Percentiles rank a stretch among this genome's conserved stretches.
Conservation (phyloP, 1,140 invertebrate genomes). For the Drosophila pachea region DNA sequence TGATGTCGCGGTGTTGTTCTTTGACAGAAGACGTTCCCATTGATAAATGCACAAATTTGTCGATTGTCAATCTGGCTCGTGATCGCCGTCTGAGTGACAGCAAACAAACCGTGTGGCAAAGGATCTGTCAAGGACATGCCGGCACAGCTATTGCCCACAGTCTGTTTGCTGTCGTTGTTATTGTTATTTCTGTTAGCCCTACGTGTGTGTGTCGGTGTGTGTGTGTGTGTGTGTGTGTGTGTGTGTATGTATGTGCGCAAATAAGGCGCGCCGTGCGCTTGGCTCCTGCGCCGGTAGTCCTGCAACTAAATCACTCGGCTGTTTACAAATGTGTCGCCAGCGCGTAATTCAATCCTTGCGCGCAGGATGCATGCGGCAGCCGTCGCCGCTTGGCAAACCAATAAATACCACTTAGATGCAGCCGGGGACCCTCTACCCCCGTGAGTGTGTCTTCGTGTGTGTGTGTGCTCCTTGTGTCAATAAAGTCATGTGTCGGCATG, state of each 20-base stretch:
- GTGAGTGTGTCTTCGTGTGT: neutral
- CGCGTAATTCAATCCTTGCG: constrained; percentile 71
- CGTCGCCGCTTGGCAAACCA: constrained; percentile 75
- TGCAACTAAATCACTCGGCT: constrained; percentile 61
- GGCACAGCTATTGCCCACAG: constrained; percentile 6
- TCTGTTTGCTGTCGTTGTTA: constrained; percentile 57
- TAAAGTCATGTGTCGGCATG: constrained; percentile 70
- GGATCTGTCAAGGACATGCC: constrained; percentile 10
- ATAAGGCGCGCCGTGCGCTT: constrained; percentile 60
- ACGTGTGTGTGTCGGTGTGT: constrained; percentile 2
- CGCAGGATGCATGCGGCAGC: constrained; percentile 71
- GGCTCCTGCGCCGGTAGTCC: constrained; percentile 61
- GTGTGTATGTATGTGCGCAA: constrained; percentile 42
- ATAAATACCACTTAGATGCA: constrained; percentile 72
- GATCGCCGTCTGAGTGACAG: constrained; percentile 53
- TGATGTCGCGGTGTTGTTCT: constrained; percentile 30
- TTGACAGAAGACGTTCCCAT: constrained; percentile 42
- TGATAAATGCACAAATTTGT: constrained; percentile 76
- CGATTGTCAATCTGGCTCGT: constrained; percentile 66
- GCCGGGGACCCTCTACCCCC: constrained; percentile 27
- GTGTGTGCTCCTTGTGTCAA: constrained; percentile 55
- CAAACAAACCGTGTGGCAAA: constrained; percentile 58
- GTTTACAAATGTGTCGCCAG: constrained; percentile 76
- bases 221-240: constrained; percentile 14
- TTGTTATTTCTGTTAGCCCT: constrained; percentile 28